Conservation (phyloP, 2,888 invertebrate genomes). For the Candidula unifasciata region DNA sequence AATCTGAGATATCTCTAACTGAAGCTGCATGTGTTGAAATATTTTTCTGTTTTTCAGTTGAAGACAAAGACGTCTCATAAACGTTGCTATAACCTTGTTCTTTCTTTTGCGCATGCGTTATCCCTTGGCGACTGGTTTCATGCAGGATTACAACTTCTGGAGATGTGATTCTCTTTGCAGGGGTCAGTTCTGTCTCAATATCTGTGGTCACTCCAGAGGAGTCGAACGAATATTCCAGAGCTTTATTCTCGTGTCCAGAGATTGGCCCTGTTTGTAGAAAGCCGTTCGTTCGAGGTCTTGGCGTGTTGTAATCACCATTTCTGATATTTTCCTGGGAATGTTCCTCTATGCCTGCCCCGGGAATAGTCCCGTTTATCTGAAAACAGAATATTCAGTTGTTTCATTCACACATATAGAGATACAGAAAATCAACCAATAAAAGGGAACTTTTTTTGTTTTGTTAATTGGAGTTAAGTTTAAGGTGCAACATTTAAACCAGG, state of each 20-base stretch:
- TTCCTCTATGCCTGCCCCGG: background rate
- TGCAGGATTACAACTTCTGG: background rate
- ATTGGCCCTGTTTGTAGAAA: background rate
- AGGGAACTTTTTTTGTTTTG: no score
- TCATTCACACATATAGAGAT: background rate
- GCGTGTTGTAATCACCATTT: background rate
- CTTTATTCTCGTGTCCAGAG: background rate
- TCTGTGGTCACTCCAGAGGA: conserved; percentile 39
- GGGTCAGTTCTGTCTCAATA: conserved; percentile 56
- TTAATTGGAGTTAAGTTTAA: no score
- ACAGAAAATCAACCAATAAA: no score
- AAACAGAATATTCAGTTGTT: background rate
- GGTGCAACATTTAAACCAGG: no score
- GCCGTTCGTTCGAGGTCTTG: background rate
- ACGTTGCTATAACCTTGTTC: background rate
- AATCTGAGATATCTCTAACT: background rate
- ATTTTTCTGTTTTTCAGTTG: background rate
- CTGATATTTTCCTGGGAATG: background rate
- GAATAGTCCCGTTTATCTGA: background rate
- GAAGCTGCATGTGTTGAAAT: background rate
- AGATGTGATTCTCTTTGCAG: conserved; percentile 34
- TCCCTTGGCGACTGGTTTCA: background rate
- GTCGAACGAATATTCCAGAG: background rate
- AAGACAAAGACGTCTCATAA: background rate
- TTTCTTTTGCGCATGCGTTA: background rate